These are phyloP conservation scores for Cerastis rubricosa DNA, from an alignment of 2,888 invertebrate genomes.

Conservation along the genomic window DNA sequence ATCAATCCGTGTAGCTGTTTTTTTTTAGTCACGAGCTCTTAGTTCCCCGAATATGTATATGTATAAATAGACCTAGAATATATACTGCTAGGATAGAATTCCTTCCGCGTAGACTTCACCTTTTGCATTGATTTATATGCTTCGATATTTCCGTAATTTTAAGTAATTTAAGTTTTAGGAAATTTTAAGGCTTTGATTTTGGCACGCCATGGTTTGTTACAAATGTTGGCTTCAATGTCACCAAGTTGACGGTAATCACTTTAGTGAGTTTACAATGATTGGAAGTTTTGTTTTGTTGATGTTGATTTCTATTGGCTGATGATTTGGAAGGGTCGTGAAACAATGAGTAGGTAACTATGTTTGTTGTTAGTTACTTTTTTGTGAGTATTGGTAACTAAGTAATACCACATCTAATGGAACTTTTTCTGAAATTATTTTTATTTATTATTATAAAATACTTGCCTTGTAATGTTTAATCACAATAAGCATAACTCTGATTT, in stretches of 20 bases:
- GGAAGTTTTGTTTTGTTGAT: slow-evolving; percentile 31
- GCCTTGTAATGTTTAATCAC: too few species aligned
- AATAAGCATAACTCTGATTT: too few species aligned
- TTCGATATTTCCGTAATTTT: background rate
- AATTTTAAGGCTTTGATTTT: slow-evolving; percentile 23
- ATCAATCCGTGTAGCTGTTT: background rate
- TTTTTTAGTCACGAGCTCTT: too few species aligned
- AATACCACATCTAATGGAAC: background rate
- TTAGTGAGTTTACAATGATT: slow-evolving; percentile 36
- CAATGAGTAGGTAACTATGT: slow-evolving; percentile 20
- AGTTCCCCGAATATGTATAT: too few species aligned
- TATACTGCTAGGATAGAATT: too few species aligned
- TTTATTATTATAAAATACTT: too few species aligned
- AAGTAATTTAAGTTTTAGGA: too few species aligned
- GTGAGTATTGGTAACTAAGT: background rate
- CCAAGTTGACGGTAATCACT: slow-evolving; percentile 42
- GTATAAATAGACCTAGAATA: too few species aligned
- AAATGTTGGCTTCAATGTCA: slow-evolving; percentile 50
- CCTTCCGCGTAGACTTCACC: too few species aligned
- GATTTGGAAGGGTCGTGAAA: slow-evolving; percentile 23
- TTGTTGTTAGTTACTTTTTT: slow-evolving; percentile 1
- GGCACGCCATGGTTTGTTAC: slow-evolving; percentile 50
- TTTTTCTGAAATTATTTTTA: too few species aligned
- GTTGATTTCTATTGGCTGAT: slow-evolving; percentile 34
- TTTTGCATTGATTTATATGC: slow-evolving; percentile 28